Conservation (phyloP, 2,797 vertebrate species). For the Melanotaenia parkinsoni region DNA sequence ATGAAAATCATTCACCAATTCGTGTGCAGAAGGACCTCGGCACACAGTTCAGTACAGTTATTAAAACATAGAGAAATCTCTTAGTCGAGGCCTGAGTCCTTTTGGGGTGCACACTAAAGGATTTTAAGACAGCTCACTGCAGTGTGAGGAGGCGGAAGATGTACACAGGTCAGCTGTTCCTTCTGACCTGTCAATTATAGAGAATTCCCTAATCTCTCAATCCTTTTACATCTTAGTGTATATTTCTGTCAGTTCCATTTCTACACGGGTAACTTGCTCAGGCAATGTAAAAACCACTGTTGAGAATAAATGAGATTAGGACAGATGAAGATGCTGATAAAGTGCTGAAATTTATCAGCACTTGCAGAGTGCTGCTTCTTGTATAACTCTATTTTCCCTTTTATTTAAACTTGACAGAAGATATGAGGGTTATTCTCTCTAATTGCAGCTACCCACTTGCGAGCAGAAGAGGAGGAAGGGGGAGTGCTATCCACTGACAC, state of each 20-base stretch:
- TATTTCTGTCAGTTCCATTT: conserved; percentile 15
- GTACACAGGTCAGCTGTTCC: conserved; percentile 34
- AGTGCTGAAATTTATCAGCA: conserved; percentile 31
- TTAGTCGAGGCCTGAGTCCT: conserved; percentile 35
- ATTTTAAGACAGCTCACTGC: conserved; percentile 49
- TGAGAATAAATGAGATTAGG: conserved; percentile 13
- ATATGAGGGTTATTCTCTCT: conserved; percentile 67
- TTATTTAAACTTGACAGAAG: conserved; percentile 34
- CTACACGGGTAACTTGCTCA: conserved; percentile 12
- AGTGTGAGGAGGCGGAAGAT: conserved; percentile 42
- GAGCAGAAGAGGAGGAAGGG: conserved; percentile 45
- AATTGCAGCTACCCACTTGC: conserved; percentile 67
- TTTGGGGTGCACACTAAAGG: conserved; percentile 34
- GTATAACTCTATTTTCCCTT: background rate
- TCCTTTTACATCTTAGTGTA: conserved; percentile 1
- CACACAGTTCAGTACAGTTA: conserved; percentile 55
- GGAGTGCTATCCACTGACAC: conserved; percentile 59
- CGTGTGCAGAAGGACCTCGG: conserved; percentile 57
- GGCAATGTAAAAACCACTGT: conserved; percentile 25
- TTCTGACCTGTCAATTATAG: conserved; percentile 8
- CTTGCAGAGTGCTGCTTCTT: conserved; percentile 30
- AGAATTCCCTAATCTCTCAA: conserved; percentile 10
- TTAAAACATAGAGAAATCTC: conserved; percentile 38
- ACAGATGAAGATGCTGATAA: conserved; percentile 43
- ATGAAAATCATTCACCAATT: conserved; percentile 41